Base-by-base conservation (phyloP, 2,888 invertebrate species). In the Zygaena filipendulae region DNA sequence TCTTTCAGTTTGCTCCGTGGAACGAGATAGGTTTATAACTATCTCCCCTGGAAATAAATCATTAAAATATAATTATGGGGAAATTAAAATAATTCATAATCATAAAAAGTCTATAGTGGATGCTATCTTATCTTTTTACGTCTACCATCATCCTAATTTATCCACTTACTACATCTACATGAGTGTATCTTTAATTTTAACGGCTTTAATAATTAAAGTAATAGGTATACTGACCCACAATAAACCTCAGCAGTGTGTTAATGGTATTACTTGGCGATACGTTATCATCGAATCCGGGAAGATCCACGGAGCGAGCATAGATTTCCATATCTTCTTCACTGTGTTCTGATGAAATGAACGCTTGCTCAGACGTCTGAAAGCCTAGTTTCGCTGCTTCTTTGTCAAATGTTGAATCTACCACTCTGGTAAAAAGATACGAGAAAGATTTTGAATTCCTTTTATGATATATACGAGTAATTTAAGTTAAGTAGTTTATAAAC, bases 201-300 rank as follows among this genome's bases (percentile, higher is more conserved):
- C n/a, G n/a, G n/a, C n/a, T n/a, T n/a, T n/a, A n/a, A n/a, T n/a
- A n/a, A n/a, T n/a, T n/a, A n/a, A n/a, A n/a, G n/a, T n/a, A n/a
- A n/a, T n/a, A n/a, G n/a, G n/a, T 16, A 6, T 16, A 16, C 16
- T 16, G 4, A 67, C 88, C 90, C 9, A 91, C 72, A 12, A 87
- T 83, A 40, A 91, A 85, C 47, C 92, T 74, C 27, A 89, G 68
- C 30, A 92, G 69, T 19, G 87, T 80, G 27, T 84, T 84, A 30
- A 92, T 89, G 26, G 82, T 85, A 61, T 92, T 92, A 52, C 84
- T 85, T 0, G 88, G 87, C 0, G 92, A 91, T 14, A 90, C 86
- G 52, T 90, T 91, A 52, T 92, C 92, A 42, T 92, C 92, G 39
- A 92, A 87, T 2, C 91, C 90, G 2, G 91, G 90, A 20, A 91